A percentile compares a stretch with the other conserved stretches of the same genome.
Conservation (phyloP, 1,140 invertebrate species). For the Cecropterus lyciades region DNA sequence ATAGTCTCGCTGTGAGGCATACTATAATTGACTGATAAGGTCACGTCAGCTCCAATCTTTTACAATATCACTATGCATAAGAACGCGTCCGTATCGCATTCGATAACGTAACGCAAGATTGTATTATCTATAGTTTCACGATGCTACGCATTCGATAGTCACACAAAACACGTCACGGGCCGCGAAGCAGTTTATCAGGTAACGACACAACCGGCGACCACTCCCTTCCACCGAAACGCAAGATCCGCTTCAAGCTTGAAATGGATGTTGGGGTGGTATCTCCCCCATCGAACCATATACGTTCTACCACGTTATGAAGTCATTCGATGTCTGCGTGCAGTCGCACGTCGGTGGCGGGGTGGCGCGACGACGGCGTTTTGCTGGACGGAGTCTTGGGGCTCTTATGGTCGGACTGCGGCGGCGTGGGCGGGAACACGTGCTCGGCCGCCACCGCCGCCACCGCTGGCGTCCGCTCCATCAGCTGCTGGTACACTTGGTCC, state of each 20-base stretch:
- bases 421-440: conserved; percentile 71
- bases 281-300: too few relatives aligned
- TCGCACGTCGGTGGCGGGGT: conserved; percentile 20
- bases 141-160: too few relatives aligned
- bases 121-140: too few relatives aligned
- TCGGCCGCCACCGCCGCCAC: conserved; percentile 35
- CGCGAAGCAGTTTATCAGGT: background rate
- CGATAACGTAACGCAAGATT: too few relatives aligned
- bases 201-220: background rate
- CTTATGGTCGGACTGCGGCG: conserved; percentile 73
- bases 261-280: too few relatives aligned
- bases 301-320: too few relatives aligned
- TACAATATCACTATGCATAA: too few relatives aligned
- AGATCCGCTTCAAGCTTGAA: too few relatives aligned
- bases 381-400: conserved; percentile 63
- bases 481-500: conserved; percentile 56
- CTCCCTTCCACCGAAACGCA: too few relatives aligned
- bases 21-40: background rate
- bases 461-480: conserved; percentile 26
- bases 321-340: conserved; percentile 37
- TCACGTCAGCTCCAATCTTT: background rate
- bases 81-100: too few relatives aligned
- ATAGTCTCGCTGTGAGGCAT: background rate
- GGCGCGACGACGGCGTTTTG: conserved; percentile 59
- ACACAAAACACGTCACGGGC: too few relatives aligned